Evolutionary conservation across 2,888 invertebrate species (phyloP).

Genomic region (Hartigia nigra): DNA sequence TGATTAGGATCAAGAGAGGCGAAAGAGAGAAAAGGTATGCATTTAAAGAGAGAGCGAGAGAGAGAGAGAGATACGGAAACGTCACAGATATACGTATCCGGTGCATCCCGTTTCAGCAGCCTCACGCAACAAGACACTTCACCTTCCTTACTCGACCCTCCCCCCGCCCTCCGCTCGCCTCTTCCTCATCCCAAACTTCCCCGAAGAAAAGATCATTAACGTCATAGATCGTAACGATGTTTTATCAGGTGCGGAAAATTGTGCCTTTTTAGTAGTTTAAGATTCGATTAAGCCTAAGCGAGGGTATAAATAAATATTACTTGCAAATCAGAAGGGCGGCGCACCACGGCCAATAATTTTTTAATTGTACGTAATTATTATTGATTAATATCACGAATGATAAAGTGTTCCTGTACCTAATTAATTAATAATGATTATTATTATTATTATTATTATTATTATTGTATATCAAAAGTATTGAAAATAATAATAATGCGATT

Average conservation of each 20-base stretch:
- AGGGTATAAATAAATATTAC: constrained; percentile 42
- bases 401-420: constrained; percentile 65
- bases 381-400: constrained; percentile 58
- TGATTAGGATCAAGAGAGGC: constrained; percentile 13
- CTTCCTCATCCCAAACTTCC: background rate
- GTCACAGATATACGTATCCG: too few species aligned
- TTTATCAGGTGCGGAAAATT: constrained; percentile 48
- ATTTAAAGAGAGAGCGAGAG: constrained; percentile 21
- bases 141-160: background rate
- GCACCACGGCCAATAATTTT: constrained; percentile 38
- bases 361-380: constrained; percentile 51
- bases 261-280: constrained; percentile 66
- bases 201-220: constrained; percentile 40
- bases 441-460: constrained; percentile 46
- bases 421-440: constrained; percentile 48
- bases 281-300: constrained; percentile 62
- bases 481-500: constrained; percentile 61
- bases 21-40: constrained; percentile 20
- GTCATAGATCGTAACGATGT: constrained; percentile 30
- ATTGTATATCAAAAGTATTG: constrained; percentile 60
- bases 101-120: too few species aligned
- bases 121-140: background rate
- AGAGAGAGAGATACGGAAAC: constrained; percentile 4
- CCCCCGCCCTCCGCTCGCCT: too few species aligned
- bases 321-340: constrained; percentile 30